A percentile compares a stretch with the other conserved stretches of the same genome.
Evolutionary conservation across 2,888 invertebrate genomes (phyloP).

Genomic region (Lottia scabra): DNA sequence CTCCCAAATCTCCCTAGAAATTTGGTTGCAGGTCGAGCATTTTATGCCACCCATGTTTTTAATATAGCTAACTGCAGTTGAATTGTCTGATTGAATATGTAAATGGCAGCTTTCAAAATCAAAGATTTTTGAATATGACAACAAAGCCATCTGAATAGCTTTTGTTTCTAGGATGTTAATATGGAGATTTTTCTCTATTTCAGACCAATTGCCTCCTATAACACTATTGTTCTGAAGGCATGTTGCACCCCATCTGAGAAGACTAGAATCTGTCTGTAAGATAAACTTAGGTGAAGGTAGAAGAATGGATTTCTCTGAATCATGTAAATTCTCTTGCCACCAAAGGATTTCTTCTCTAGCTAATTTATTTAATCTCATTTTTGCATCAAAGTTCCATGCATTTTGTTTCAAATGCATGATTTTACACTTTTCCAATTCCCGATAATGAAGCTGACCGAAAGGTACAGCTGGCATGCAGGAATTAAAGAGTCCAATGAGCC

Average conservation of each 20-base stretch:
- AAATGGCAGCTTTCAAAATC: background rate
- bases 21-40: too few relatives aligned
- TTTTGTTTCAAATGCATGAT: background rate
- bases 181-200: background rate
- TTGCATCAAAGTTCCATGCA: background rate
- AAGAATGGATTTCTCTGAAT: background rate
- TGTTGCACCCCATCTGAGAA: too few relatives aligned
- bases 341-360: background rate
- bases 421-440: background rate
- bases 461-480: background rate
- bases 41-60: background rate
- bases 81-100: background rate
- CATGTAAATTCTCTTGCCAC: background rate
- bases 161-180: background rate
- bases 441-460: background rate
- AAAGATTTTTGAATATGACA: too few relatives aligned
- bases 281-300: background rate
- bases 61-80: background rate
- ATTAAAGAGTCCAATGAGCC: background rate
- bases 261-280: background rate
- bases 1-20: too few relatives aligned
- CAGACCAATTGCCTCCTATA: background rate
- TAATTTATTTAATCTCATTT: background rate
- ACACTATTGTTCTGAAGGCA: background rate
- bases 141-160: background rate